Evolutionary conservation across 2,888 invertebrate genomes (phyloP).

Genomic region (Pemphredon lugubris): DNA sequence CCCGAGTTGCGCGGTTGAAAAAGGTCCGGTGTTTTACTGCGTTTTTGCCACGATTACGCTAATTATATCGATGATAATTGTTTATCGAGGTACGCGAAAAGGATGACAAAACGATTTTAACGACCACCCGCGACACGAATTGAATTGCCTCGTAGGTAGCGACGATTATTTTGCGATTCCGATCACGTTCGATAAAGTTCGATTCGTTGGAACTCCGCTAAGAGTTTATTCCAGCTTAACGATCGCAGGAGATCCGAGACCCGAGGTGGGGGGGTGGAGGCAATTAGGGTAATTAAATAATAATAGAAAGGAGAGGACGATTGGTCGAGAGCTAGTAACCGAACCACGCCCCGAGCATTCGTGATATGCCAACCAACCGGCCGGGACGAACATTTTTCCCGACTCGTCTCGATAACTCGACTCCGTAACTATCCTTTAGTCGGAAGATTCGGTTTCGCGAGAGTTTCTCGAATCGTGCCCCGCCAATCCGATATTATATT

Average conservation of each 20-base stretch:
- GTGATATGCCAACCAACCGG: conserved; percentile 70
- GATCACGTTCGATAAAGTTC: conserved; percentile 32
- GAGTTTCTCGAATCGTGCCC: neutral
- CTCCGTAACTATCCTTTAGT: conserved; percentile 53
- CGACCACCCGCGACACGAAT: too few species aligned
- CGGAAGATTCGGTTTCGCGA: conserved; percentile 32
- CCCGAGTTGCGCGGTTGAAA: too few species aligned
- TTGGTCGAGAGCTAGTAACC: conserved; percentile 67
- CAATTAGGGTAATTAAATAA: conserved; percentile 79
- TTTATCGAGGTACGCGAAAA: too few species aligned
- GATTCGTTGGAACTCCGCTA: conserved; percentile 40
- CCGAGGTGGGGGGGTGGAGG: too few species aligned
- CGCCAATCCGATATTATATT: neutral
- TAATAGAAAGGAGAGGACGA: conserved; percentile 77
- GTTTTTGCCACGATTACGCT: too few species aligned
- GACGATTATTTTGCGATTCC: conserved; percentile 5
- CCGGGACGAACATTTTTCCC: conserved; percentile 62
- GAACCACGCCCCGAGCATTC: conserved; percentile 75
- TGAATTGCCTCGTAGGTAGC: too few species aligned
- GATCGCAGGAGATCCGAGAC: conserved; percentile 47
- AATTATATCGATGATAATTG: too few species aligned
- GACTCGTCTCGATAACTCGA: conserved; percentile 50
- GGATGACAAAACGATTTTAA: too few species aligned
- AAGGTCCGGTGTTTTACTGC: too few species aligned
- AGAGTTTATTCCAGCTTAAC: conserved; percentile 44